Conservation (phyloP, 2,888 invertebrate species). For the Nephrotoma appendiculata region DNA sequence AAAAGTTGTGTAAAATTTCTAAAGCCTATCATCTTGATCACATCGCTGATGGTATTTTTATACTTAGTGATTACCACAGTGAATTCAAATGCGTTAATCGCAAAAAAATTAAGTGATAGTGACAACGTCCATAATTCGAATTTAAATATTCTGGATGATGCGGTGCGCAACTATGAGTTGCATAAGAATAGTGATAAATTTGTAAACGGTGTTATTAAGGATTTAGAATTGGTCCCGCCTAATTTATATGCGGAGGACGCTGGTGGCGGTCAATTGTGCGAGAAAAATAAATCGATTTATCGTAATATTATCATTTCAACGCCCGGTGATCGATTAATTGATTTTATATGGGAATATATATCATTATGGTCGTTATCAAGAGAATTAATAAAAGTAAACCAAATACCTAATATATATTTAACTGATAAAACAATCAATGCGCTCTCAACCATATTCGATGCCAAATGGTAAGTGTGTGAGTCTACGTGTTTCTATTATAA, state of each 20-base stretch:
- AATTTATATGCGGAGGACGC: background rate
- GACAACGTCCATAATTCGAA: background rate
- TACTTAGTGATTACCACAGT: background rate
- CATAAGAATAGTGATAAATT: background rate
- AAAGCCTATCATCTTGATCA: background rate
- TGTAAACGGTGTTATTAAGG: background rate
- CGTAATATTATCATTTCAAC: background rate
- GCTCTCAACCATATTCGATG: background rate
- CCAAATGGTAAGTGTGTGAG: background rate
- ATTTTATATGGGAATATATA: slow-evolving; percentile 5
- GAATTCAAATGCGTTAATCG: background rate
- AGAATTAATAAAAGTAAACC: background rate
- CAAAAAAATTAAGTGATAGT: background rate
- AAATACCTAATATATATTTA: background rate
- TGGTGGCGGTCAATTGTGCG: background rate
- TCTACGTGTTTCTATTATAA: background rate
- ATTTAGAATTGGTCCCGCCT: background rate
- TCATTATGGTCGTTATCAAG: background rate
- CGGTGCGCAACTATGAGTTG: background rate
- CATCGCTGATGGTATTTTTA: background rate
- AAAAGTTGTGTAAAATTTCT: background rate
- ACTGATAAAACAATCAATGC: background rate
- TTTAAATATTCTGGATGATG: background rate
- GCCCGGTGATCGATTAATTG: background rate
- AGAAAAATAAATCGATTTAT: background rate